Base-by-base conservation (phyloP, 1,140 invertebrate species). In the Lasioglossum albipes region DNA sequence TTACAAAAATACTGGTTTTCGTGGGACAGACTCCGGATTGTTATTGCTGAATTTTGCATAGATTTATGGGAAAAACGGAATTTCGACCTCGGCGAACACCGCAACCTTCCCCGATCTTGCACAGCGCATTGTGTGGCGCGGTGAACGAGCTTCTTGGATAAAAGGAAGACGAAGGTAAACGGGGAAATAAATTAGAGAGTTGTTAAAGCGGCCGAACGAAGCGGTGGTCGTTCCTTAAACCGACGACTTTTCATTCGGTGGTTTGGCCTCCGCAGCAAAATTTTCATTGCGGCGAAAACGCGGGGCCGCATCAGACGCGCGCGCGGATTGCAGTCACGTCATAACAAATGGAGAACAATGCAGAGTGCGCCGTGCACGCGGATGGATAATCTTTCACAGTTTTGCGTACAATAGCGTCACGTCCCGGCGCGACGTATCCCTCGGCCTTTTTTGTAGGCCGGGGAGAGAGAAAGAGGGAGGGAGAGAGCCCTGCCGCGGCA, bases 381-480 rank as follows among this genome's bases (percentile, higher is more conserved):
- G 83, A 87, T 82, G 81, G 89, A 88, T 90, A 90, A 90, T 90
- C 84, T 88, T 88, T 90, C 86, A 88, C 83, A 83, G 84, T 88
- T 90, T 84, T 85, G 85, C 85, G 82, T 82, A 85, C 87, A 87
- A 80, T 86, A 45, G 80, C 83, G 85, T 85, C 86, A 86, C 86
- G 85, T 87, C 77, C 84, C 65, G 70, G 72, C 75, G 75, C 75
- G 82, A 64, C 22, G 54, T 69, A 65, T 80, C 54, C n/a, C 73
- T 79, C 64, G 52, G 75, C 16, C 36, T 41, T 78, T 85, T 81
- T 79, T n/a, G 78, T 61, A 45, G 5, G 41, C 41, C 36, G 22
- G 7, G 5, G 16, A n/a, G 6, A n/a, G 52, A 6, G 3, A 57
- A 36, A 36, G 36, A 18, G 7, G 2, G 16, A n/a, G 6, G 10